Evolutionary conservation across 92 coral and sea anemone genomes (phyloP).

Genomic region (Palythoa grandis): DNA sequence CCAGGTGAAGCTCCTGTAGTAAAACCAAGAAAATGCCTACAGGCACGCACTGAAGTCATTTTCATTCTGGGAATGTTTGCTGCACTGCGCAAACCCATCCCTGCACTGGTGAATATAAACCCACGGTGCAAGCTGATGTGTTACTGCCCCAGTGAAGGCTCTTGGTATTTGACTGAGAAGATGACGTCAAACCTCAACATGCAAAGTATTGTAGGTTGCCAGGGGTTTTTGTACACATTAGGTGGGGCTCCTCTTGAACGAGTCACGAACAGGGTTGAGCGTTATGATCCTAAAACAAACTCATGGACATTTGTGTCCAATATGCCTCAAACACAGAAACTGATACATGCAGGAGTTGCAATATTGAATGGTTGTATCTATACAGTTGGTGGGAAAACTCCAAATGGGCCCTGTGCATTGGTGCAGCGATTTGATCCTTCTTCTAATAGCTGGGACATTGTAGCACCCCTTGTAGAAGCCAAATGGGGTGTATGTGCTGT

Average conservation of each 20-base stretch:
- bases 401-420: slow-evolving; percentile 44
- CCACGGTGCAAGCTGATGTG: slow-evolving; percentile 40
- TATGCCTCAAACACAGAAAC: slow-evolving; percentile 46
- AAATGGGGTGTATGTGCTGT: slow-evolving; percentile 61
- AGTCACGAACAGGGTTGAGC: slow-evolving; percentile 53
- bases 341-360: slow-evolving; percentile 51
- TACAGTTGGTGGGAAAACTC: slow-evolving; percentile 58
- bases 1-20: slow-evolving; percentile 35
- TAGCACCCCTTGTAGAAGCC: slow-evolving; percentile 31
- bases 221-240: slow-evolving; percentile 37
- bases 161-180: slow-evolving; percentile 39
- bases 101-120: slow-evolving; percentile 27
- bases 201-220: slow-evolving; percentile 45
- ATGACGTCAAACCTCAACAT: slow-evolving; percentile 37
- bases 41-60: slow-evolving; percentile 37
- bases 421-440: slow-evolving; percentile 47
- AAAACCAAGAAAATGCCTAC: slow-evolving; percentile 38
- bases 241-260: slow-evolving; percentile 44
- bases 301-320: slow-evolving; percentile 53
- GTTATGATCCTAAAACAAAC: slow-evolving; percentile 53
- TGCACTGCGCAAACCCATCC: slow-evolving; percentile 38
- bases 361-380: slow-evolving; percentile 43
- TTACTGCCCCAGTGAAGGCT: slow-evolving; percentile 38
- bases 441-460: slow-evolving; percentile 52
- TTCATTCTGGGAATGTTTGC: slow-evolving; percentile 48